Evolutionary conservation across 2,797 vertebrate species (phyloP).

Genomic region (Falco cherrug): DNA sequence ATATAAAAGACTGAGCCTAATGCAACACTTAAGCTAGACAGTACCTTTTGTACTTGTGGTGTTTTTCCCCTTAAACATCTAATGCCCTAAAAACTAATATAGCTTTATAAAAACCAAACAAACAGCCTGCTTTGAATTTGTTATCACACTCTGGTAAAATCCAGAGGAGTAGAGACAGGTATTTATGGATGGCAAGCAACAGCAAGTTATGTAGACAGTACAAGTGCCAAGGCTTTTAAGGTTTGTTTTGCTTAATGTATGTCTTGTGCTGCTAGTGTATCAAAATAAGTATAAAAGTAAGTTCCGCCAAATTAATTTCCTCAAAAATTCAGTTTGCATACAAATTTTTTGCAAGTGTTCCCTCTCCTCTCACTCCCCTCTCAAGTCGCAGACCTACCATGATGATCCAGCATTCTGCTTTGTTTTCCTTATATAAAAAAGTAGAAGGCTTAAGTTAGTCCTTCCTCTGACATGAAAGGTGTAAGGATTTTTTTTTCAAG

Average conservation of each 20-base stretch:
- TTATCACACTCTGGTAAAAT: not conserved
- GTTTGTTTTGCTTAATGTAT: not conserved
- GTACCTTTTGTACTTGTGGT: not conserved
- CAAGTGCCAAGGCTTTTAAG: not conserved
- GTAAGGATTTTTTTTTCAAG: not conserved
- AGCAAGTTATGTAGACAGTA: not conserved
- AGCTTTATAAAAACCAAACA: not conserved
- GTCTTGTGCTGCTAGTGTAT: not conserved
- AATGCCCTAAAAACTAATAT: not conserved
- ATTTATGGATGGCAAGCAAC: not conserved
- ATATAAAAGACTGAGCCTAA: not conserved
- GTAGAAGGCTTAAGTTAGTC: not conserved
- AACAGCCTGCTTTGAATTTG: not conserved
- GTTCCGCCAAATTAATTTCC: slow-evolving; percentile 2
- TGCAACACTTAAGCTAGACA: not conserved
- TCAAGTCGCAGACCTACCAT: not conserved
- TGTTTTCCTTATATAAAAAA: not conserved
- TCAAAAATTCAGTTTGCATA: not conserved
- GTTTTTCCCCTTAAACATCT: fast-evolving
- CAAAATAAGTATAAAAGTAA: not conserved
- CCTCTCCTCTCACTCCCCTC: not conserved
- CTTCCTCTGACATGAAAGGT: not conserved
- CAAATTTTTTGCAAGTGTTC: not conserved
- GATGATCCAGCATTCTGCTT: not conserved
- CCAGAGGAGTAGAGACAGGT: not conserved